Conservation (phyloP, 2,888 invertebrate genomes). For the Falcaria lacertinaria region DNA sequence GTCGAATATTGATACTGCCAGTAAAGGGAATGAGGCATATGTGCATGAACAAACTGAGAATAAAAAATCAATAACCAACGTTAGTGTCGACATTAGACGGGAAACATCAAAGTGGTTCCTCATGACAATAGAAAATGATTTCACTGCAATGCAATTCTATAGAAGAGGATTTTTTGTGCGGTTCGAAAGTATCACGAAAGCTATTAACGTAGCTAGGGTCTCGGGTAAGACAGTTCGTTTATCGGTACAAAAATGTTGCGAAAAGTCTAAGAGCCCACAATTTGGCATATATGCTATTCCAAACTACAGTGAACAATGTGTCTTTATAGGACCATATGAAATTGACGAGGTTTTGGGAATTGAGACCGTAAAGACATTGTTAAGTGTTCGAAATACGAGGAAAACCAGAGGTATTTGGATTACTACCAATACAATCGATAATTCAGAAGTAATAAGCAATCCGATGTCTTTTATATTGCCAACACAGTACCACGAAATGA, state of each 20-base stretch:
- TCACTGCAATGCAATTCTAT: constrained; percentile 72
- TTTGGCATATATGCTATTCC: constrained; percentile 72
- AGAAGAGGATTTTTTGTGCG: constrained; percentile 75
- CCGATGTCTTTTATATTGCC: constrained; percentile 55
- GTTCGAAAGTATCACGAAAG: constrained; percentile 68
- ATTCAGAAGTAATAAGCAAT: constrained; percentile 58
- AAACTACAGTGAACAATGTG: constrained; percentile 44
- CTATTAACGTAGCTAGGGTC: constrained; percentile 66
- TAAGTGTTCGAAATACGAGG: constrained; percentile 22
- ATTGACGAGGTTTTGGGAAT: constrained; percentile 56
- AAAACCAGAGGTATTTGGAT: constrained; percentile 66
- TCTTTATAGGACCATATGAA: constrained; percentile 69
- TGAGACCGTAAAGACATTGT: constrained; percentile 50
- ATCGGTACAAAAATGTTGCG: constrained; percentile 48
- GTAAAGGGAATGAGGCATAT: background rate
- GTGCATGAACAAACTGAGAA: background rate
- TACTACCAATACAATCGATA: constrained; percentile 56
- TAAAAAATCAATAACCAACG: background rate
- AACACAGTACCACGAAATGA: constrained; percentile 15
- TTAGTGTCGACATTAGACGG: background rate
- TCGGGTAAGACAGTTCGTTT: constrained; percentile 71
- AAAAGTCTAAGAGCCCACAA: constrained; percentile 36
- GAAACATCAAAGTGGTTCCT: constrained; percentile 76
- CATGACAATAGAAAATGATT: constrained; percentile 75
- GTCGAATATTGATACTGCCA: background rate